Evolutionary conservation across 2,797 vertebrate genomes (phyloP).

Genomic region (Neosilurus mollespiculum): DNA sequence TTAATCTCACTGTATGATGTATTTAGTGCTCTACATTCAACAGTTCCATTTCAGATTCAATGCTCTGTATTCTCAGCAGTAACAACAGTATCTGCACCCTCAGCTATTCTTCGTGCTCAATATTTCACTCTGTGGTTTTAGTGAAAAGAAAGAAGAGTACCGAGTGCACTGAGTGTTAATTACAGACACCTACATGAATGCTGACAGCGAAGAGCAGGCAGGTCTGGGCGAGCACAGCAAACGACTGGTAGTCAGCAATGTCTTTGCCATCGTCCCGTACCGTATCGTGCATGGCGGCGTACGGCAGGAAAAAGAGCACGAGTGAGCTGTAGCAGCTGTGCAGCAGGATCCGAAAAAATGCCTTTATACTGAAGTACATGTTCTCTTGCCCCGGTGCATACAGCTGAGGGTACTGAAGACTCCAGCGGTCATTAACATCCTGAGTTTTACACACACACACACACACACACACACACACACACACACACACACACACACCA

Average conservation of each 20-base stretch:
- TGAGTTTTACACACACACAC: constrained; percentile 59
- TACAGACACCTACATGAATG: constrained; percentile 75
- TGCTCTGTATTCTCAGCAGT: not conserved
- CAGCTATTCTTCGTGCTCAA: not conserved
- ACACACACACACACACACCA: not conserved
- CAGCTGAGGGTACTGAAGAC: constrained; percentile 84
- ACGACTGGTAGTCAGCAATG: constrained; percentile 90
- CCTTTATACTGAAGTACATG: constrained; percentile 84
- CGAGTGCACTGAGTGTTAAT: not conserved
- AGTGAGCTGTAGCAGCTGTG: constrained; percentile 92
- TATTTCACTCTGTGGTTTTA: not conserved
- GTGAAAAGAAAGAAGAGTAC: not conserved
- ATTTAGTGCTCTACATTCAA: not conserved
- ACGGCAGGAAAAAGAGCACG: constrained; percentile 90
- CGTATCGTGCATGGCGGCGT: constrained; percentile 79
- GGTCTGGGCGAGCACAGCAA: constrained; percentile 86
- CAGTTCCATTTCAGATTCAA: not conserved
- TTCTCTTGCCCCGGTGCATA: constrained; percentile 89
- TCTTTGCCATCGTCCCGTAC: constrained; percentile 85
- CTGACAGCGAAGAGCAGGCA: constrained; percentile 83
- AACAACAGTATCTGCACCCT: not conserved
- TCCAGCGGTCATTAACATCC: constrained; percentile 93
- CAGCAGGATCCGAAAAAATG: constrained; percentile 80
- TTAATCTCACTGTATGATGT: not conserved
- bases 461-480: not conserved